A percentile compares a stretch with the other conserved stretches of the same genome.
Evolutionary conservation across 2,888 invertebrate genomes (phyloP).

Genomic region (Pseudococcus longispinus): DNA sequence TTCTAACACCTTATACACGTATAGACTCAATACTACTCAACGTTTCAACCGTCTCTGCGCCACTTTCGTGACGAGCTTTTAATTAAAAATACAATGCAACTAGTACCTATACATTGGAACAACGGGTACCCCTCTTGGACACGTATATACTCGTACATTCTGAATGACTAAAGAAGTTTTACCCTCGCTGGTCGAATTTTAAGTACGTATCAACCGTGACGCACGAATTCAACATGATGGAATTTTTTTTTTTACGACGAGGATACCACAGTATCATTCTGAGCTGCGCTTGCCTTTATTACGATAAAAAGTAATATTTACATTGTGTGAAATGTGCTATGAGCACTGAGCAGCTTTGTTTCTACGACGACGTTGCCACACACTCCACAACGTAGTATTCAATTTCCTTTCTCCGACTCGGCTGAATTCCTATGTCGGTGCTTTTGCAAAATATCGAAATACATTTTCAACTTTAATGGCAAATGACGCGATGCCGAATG

Average conservation of each 20-base stretch:
- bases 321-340: slow-evolving; percentile 17
- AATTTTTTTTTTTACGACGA: not conserved
- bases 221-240: slow-evolving; percentile 1
- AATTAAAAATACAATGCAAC: slow-evolving; percentile 27
- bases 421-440: slow-evolving; percentile 29
- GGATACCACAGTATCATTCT: not conserved
- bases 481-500: slow-evolving; percentile 19
- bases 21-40: not conserved
- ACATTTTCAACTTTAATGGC: slow-evolving; percentile 34
- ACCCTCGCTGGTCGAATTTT: not conserved
- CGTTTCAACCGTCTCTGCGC: not conserved
- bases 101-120: not conserved
- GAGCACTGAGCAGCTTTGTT: not conserved
- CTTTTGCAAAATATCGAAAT: slow-evolving; percentile 35
- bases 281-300: slow-evolving; percentile 32
- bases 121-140: not conserved
- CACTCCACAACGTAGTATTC: slow-evolving; percentile 15
- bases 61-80: slow-evolving; percentile 1
- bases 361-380: not conserved
- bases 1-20: not conserved
- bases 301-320: slow-evolving; percentile 44
- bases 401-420: not conserved
- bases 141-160: not conserved
- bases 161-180: not conserved
- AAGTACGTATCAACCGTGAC: not conserved